Conservation (phyloP, 1,140 invertebrate species). For the Sminthurides bifidus region DNA sequence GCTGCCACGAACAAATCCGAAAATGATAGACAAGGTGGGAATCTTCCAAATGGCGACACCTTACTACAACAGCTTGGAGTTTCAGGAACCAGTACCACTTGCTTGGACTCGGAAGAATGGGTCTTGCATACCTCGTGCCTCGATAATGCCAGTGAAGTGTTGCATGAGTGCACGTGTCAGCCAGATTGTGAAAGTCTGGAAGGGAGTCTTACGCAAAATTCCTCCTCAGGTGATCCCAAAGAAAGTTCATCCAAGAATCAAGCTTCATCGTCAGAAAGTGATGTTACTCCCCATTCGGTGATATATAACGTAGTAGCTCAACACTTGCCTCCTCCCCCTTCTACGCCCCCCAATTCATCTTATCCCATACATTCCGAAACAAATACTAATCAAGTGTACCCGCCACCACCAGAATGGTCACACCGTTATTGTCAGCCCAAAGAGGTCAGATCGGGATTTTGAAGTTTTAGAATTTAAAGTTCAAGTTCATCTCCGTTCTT, state of each 20-base stretch:
- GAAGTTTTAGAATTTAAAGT: too few species aligned
- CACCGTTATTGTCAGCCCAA: conserved; percentile 4
- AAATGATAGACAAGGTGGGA: too few species aligned
- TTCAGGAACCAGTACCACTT: too few species aligned
- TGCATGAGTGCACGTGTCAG: conserved; percentile 29
- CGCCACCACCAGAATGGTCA: conserved; percentile 16
- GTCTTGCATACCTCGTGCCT: conserved; percentile 28
- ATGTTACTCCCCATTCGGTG: conserved; percentile 25
- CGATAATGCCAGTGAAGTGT: conserved; percentile 25
- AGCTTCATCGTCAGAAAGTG: conserved; percentile 19
- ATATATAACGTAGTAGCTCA: conserved; percentile 24
- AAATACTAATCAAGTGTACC: conserved; percentile 4
- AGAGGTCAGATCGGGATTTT: conserved; percentile 4
- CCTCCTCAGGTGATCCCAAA: conserved; percentile 5
- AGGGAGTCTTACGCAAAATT: conserved; percentile 6
- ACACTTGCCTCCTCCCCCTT: conserved; percentile 6
- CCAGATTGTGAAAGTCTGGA: conserved; percentile 17
- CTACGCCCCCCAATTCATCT: background rate
- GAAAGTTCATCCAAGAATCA: conserved; percentile 12
- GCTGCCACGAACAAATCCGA: too few species aligned
- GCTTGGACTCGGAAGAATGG: conserved; percentile 27
- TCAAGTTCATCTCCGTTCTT: too few species aligned
- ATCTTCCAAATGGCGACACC: too few species aligned
- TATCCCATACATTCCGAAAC: background rate
- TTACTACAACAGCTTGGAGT: too few species aligned